Evolutionary conservation across 2,888 invertebrate genomes (phyloP), one percentile per base, ranked within the genome.

Genomic region (Acronicta aceris): DNA sequence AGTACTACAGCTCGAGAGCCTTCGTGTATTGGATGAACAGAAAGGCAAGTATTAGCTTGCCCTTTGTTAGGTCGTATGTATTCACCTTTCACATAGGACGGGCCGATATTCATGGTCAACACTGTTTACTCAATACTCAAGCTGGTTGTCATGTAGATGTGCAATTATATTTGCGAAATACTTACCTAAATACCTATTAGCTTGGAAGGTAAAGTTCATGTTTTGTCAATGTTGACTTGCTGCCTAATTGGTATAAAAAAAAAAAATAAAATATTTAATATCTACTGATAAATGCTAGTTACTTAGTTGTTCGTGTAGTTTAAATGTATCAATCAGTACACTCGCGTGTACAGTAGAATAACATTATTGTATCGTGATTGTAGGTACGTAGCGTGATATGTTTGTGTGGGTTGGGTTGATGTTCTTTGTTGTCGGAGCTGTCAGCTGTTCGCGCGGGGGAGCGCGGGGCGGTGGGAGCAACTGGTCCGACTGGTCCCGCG

Each of bases 1-100:
- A 90, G 89, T 87, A 89, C 88, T 85, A 83, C 87, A 84, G 81
- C 78, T 87, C 83, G 90, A 89, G 88, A 84, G 81, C 88, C 89
- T 84, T 87, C 88, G 87, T 83, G 86, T 88, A 93, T 94, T 94
- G 94, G 94, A 94, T 94, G 94, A 90, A 86, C 89, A 92, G 84
- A 91, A 92, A 94, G 94, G 94, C 92, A 92, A 94, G 94, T 94
- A 88, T 71, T 72, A 71, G 53, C 64, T 71, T 83, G 84, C 87
- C 89, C 88, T 89, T 86, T 87, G 84, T 87, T 84, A 84, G 82
- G 82, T 79, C 81, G 78, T 79, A 78, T 68, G 64, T 74, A 72
- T 77, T 85, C 85, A 85, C 86, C 81, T 87, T 83, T 86, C 81
- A 80, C 83, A 54, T 64, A 64, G 58, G 63, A 75, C 57, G 54